Conservation (phyloP, 2,888 invertebrate species). For the Protonemura montana region DNA sequence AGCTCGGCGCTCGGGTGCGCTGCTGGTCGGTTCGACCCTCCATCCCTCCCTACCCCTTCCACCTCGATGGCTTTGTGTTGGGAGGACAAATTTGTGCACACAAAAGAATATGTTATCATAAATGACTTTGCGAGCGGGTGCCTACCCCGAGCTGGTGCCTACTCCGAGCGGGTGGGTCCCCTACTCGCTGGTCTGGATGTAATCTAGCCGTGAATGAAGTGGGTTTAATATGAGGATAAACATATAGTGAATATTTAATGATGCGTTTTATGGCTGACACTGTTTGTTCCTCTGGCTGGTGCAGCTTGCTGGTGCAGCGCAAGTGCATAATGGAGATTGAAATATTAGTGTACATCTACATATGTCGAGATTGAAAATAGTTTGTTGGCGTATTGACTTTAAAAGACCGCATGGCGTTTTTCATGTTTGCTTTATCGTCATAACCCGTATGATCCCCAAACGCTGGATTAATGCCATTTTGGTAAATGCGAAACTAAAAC, state of each 20-base stretch:
- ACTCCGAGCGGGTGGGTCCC: too few species aligned
- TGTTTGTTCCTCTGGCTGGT: too few species aligned
- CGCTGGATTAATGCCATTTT: too few species aligned
- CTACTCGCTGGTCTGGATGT: neutral
- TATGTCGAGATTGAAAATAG: neutral
- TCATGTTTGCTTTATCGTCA: neutral
- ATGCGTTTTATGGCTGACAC: neutral
- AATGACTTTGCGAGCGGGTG: conserved; percentile 10
- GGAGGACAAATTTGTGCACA: neutral
- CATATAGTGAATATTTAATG: neutral
- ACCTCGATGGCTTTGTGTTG: neutral
- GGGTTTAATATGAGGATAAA: neutral
- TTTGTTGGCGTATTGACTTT: neutral
- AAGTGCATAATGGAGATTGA: neutral
- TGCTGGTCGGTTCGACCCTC: too few species aligned
- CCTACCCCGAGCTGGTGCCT: neutral
- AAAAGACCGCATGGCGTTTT: neutral
- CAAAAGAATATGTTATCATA: conserved; percentile 26
- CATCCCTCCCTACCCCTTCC: neutral
- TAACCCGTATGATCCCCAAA: too few species aligned
- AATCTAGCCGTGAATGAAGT: neutral
- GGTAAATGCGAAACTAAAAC: too few species aligned
- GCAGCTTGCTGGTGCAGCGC: too few species aligned
- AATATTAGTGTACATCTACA: neutral
- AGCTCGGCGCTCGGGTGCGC: neutral